Evolutionary conservation across 2,797 vertebrate genomes (phyloP).

Genomic region (Tokudaia tokunoshimensis): DNA sequence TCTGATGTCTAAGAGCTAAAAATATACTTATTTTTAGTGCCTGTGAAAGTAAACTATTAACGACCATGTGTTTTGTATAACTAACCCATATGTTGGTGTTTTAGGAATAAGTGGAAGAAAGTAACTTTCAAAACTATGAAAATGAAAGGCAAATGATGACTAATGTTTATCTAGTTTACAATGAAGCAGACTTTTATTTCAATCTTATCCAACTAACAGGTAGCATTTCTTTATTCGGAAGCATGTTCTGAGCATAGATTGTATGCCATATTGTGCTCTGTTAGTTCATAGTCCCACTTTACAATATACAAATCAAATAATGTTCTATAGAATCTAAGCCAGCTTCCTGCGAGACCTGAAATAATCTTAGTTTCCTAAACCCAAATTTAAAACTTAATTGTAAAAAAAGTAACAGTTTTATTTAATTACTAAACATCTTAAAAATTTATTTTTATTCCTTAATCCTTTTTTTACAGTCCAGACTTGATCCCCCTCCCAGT

Average conservation of each 20-base stretch:
- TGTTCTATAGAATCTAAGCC: not conserved
- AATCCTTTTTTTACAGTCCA: too few relatives aligned
- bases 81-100: constrained; percentile 64
- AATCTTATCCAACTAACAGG: not conserved
- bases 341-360: constrained; percentile 31
- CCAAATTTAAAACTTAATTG: constrained; percentile 40
- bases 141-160: not conserved
- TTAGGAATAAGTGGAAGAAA: constrained; percentile 61
- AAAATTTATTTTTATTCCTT: too few relatives aligned
- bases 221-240: constrained; percentile 30
- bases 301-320: too few relatives aligned
- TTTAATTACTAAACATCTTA: not conserved
- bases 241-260: not conserved
- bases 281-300: not conserved
- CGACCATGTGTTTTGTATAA: constrained; percentile 73
- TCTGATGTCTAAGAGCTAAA: constrained; percentile 84
- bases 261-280: not conserved
- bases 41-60: constrained; percentile 62
- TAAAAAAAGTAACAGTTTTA: not conserved
- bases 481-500: too few relatives aligned
- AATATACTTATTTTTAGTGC: constrained; percentile 82
- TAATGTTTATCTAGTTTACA: constrained; percentile 37
- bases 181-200: not conserved
- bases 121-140: constrained; percentile 22
- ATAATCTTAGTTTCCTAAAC: constrained; percentile 14